phyloP scores from a whole-genome alignment of 37 sponge, comb jelly and placozoan genomes.

The Amphimedon queenslandica region DNA sequence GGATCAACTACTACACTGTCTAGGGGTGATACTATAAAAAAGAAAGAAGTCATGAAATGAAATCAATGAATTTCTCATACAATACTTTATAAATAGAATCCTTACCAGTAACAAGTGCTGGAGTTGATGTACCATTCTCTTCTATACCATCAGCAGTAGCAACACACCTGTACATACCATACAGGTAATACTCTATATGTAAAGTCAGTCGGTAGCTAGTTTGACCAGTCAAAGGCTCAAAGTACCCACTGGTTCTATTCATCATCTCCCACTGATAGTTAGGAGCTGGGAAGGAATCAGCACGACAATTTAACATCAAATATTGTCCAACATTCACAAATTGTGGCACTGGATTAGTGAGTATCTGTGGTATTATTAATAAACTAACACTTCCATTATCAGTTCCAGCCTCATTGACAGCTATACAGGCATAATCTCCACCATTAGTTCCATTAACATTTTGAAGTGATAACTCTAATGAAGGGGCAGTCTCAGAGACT shows the following conservation, averaged over 20 bases:
- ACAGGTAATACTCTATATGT: too few species aligned
- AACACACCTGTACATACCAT: too few species aligned
- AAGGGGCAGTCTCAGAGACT: too few species aligned
- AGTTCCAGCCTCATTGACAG: constrained; percentile 55
- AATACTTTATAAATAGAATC: too few species aligned
- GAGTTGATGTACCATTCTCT: too few species aligned
- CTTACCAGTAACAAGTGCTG: too few species aligned
- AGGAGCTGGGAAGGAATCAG: constrained; percentile 19
- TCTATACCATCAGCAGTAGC: too few species aligned
- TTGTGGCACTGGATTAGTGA: neutral
- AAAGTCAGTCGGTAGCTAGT: too few species aligned
- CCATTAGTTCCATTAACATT: constrained; percentile 34
- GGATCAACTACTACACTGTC: too few species aligned
- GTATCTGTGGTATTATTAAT: constrained; percentile 19
- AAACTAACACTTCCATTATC: constrained; percentile 11
- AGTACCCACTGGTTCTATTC: neutral
- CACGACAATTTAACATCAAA: constrained; percentile 8
- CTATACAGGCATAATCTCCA: constrained; percentile 62
- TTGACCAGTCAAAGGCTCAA: neutral
- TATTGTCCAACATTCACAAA: neutral
- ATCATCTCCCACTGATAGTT: constrained; percentile 7
- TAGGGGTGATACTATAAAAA: too few species aligned
- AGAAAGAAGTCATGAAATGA: too few species aligned
- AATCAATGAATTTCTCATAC: too few species aligned
- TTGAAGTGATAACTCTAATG: neutral